Percentiles rank a stretch among this genome's conserved stretches.
phyloP scores from a whole-genome alignment of 2,888 invertebrate species.

The Cepaea hortensis region DNA sequence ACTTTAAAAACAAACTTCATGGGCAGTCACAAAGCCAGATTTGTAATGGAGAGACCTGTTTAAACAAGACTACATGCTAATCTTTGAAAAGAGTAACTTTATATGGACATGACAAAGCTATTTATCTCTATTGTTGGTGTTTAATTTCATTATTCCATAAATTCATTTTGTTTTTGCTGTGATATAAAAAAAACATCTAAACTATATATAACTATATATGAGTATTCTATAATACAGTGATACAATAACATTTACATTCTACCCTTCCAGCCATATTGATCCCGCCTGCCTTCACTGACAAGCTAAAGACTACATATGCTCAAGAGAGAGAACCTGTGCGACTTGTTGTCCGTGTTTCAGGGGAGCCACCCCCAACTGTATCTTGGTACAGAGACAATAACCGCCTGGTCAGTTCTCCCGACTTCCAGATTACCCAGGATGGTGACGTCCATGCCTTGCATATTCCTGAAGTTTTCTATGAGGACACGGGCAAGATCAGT shows the following conservation, averaged over 20 bases:
- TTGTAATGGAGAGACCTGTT: too few relatives aligned
- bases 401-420: slow-evolving; percentile 76
- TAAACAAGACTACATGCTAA: too few relatives aligned
- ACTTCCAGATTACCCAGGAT: slow-evolving; percentile 78
- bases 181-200: too few relatives aligned
- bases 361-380: slow-evolving; percentile 72
- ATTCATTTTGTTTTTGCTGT: too few relatives aligned
- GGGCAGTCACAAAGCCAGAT: too few relatives aligned
- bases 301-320: slow-evolving; percentile 84
- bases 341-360: slow-evolving; percentile 73
- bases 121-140: too few relatives aligned
- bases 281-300: slow-evolving; percentile 88
- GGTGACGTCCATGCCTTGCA: slow-evolving; percentile 83
- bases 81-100: too few relatives aligned
- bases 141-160: too few relatives aligned
- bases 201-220: too few relatives aligned
- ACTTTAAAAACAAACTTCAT: too few relatives aligned
- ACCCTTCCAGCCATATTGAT: slow-evolving; percentile 83
- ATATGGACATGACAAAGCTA: too few relatives aligned
- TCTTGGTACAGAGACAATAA: slow-evolving; percentile 75
- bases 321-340: slow-evolving; percentile 73
- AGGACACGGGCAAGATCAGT: slow-evolving; percentile 76
- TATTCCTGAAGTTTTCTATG: slow-evolving; percentile 82
- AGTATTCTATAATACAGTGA: too few relatives aligned
- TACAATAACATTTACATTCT: neutral